Evolutionary conservation across 64 coral and sea anemone genomes (phyloP).

Genomic region (Orbicella faveolata): DNA sequence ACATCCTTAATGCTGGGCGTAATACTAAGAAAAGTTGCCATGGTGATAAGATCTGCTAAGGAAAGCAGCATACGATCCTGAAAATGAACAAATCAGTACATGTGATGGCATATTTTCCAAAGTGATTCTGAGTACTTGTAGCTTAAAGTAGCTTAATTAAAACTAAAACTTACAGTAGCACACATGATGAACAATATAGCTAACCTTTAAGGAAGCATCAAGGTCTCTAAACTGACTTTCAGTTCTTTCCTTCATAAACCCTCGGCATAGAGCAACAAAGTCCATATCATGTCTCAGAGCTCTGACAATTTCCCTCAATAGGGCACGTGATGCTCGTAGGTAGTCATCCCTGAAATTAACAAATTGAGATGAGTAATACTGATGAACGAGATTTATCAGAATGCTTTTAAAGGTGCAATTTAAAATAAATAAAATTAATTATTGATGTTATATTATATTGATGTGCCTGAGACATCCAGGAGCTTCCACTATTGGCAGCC

Average conservation of each 20-base stretch:
- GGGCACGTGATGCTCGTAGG: constrained; percentile 81
- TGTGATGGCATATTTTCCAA: not conserved
- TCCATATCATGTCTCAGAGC: constrained; percentile 85
- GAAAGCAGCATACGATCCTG: constrained; percentile 90
- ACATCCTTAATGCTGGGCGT: constrained; percentile 80
- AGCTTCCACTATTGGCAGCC: no score
- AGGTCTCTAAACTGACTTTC: constrained; percentile 87
- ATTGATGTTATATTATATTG: no score
- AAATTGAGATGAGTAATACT: not conserved
- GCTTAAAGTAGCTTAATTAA: no score
- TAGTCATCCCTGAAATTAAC: constrained; percentile 79
- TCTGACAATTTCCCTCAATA: constrained; percentile 90
- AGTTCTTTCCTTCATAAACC: constrained; percentile 94
- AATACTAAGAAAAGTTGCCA: constrained; percentile 80
- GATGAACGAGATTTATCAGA: not conserved
- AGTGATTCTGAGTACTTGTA: not conserved
- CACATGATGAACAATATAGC: no score
- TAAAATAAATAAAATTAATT: no score
- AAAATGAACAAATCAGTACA: not conserved
- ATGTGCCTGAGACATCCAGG: no score
- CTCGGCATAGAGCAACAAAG: constrained; percentile 90
- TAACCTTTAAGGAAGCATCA: constrained; percentile 80
- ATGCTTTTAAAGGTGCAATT: no score
- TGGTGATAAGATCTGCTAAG: constrained; percentile 86
- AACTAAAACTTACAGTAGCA: no score